These are phyloP conservation scores for Gila orcuttii DNA, from an alignment of 2,113 vertebrate genomes.

Conservation along the genomic window DNA sequence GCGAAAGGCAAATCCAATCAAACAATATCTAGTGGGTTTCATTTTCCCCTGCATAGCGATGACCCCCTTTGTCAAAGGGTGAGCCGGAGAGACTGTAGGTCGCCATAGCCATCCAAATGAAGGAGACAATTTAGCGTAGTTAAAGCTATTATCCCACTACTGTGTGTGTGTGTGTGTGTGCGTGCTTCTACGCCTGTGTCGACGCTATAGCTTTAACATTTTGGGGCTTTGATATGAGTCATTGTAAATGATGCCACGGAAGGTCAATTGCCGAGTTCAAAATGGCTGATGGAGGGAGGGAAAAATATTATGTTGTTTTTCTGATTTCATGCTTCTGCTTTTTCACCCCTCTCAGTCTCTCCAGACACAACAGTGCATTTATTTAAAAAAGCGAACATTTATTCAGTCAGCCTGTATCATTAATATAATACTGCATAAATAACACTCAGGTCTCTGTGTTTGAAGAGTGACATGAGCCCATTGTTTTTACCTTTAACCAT, in stretches of 20 bases:
- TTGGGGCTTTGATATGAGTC: conserved; percentile 75
- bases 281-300: conserved; percentile 72
- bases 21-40: conserved; percentile 82
- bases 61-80: conserved; percentile 82
- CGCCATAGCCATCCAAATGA: conserved; percentile 78
- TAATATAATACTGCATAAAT: conserved; percentile 72
- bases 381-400: conserved; percentile 65
- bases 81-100: conserved; percentile 74
- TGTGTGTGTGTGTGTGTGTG: conserved; percentile 53
- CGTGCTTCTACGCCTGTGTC: conserved; percentile 44
- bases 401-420: conserved; percentile 68
- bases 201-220: conserved; percentile 74
- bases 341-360: conserved; percentile 56
- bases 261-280: conserved; percentile 81
- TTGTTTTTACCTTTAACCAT: conserved; percentile 79
- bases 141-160: conserved; percentile 79
- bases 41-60: conserved; percentile 74
- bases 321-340: conserved; percentile 54
- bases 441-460: conserved; percentile 58
- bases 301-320: conserved; percentile 66
- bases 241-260: conserved; percentile 80
- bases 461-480: conserved; percentile 61
- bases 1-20: conserved; percentile 84
- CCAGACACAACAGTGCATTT: conserved; percentile 63
- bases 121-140: conserved; percentile 81